These are phyloP conservation scores for Tyrannus savana DNA, from an alignment of 2,113 vertebrate species.

Conservation along the genomic window DNA sequence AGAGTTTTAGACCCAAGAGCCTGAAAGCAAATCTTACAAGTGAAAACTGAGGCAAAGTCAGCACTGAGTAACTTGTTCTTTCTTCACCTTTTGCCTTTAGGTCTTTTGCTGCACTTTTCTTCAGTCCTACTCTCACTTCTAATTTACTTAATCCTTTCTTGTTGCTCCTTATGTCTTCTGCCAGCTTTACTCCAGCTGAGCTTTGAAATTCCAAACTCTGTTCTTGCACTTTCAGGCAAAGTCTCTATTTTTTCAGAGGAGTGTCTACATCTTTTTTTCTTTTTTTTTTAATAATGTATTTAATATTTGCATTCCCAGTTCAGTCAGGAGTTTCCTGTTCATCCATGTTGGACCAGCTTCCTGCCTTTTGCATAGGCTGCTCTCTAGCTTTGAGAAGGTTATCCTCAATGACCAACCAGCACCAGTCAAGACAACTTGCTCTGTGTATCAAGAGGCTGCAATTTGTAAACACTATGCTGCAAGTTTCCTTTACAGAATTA, in stretches of 20 bases:
- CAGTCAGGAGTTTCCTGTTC: not conserved
- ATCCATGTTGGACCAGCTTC: not conserved
- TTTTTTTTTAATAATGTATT: not conserved
- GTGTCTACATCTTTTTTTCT: not conserved
- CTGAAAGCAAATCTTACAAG: not conserved
- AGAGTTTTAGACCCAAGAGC: not conserved
- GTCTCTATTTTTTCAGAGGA: not conserved
- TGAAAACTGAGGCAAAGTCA: not conserved
- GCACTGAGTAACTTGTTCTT: not conserved
- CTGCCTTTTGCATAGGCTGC: not conserved
- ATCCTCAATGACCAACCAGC: not conserved
- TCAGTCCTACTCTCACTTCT: not conserved
- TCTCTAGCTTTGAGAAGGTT: not conserved
- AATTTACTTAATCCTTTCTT: not conserved
- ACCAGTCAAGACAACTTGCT: not conserved
- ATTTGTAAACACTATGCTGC: not conserved
- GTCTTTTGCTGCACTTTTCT: not conserved
- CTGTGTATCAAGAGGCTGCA: not conserved
- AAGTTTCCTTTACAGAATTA: not conserved
- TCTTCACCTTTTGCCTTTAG: not conserved
- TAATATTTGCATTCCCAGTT: not conserved
- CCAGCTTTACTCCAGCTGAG: not conserved
- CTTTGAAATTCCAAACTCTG: not conserved
- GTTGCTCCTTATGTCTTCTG: not conserved
- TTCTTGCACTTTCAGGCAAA: not conserved